Base-by-base conservation (phyloP, 2,113 vertebrate species). In the Austrofundulus limnaeus region DNA sequence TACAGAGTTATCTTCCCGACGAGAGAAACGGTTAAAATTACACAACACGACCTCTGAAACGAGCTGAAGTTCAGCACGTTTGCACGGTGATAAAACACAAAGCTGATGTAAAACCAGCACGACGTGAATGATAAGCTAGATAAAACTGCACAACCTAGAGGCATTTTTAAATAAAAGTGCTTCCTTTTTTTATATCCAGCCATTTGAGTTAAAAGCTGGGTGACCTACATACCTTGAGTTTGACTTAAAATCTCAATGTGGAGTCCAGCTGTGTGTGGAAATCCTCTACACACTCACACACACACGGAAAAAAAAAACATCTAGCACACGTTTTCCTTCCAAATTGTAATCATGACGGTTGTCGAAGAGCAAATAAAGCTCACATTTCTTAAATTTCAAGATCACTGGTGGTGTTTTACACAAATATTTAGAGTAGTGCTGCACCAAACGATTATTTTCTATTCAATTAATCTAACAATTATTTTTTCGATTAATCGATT, bases 171-270 rank as follows among this genome's bases (percentile, higher is more conserved):
- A 68, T 37, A n/a, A n/a, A n/a, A n/a, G 11, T 25, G 20, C 73
- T 69, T 76, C 75, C 23, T 74, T 14, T 70, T 45, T 14, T 1
- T 4, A 2, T 51, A 66, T 34, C 75, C 17, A 72, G 50, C 37
- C 68, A 56, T 80, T 73, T 49, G 49, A n/a, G 66, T 31, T 71
- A 66, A 80, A 83, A 83, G 81, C 81, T 11, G 11, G 42, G 63
- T 79, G 88, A 85, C 87, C 87, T 83, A 85, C 52, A 84, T 87
- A 70, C 15, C 51, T 49, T 16, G 5, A 47, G 21, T 37, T 28
- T 42, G 46, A 42, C 21, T 50, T 5, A 34, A 66, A 54, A 15
- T 51, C 0, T 21, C 16, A 34, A 20, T 51, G 41, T 16, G 1
- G 38, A 13, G 37, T 63, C 48, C 49, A 63, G 24, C 23, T 51